Base-by-base conservation (phyloP, 2,113 vertebrate genomes). In the Dascyllus trimaculatus region DNA sequence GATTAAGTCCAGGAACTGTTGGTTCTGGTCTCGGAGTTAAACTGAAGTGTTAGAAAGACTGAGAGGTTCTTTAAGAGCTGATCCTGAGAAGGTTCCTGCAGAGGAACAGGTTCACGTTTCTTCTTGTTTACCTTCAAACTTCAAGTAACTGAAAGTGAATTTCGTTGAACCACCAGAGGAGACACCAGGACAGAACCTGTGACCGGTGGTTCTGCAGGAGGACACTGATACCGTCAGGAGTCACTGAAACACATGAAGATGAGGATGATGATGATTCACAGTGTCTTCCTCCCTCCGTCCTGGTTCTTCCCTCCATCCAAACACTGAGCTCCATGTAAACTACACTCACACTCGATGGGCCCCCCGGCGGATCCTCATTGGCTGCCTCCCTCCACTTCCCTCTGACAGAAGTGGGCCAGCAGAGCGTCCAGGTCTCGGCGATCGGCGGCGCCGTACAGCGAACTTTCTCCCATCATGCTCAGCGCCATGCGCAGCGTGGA, bases 381-480 rank as follows among this genome's bases (percentile, higher is more conserved):
- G 1, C 89, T 81, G 49, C 90, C 92, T 15, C 90, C 92, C 3
- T 94, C 95, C 93, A 95, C 97, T 83, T 98, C 97, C 80, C 96
- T 94, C 73, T 96, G 95, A 81, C 95, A 95, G 82, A 99, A 99
- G 24, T 96, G 95, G 58, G 82, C 83, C 69, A 99, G 94, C 73
- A 99, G 94, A 0, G 96, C 87, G 83, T 96, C 92, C 76, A 99
- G 95, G 81, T 99, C 98, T 10, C 81, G 95, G 29, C 94, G 94
- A 87, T 99, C 98, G 0, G 98, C 98, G 0, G 97, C 97, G 1
- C 94, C 67, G 0, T 99, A 99, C 32, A 99, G 94, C n/a, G 97
- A 95, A 24, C 96, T 99, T 91, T 98, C 97, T 66, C 98, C 98
- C 93, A 99, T 95, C 98, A 99, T 99, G 88, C 97, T 99, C 45